Evolutionary conservation across 2,888 invertebrate species (phyloP).

Genomic region (Callinectes sapidus): DNA sequence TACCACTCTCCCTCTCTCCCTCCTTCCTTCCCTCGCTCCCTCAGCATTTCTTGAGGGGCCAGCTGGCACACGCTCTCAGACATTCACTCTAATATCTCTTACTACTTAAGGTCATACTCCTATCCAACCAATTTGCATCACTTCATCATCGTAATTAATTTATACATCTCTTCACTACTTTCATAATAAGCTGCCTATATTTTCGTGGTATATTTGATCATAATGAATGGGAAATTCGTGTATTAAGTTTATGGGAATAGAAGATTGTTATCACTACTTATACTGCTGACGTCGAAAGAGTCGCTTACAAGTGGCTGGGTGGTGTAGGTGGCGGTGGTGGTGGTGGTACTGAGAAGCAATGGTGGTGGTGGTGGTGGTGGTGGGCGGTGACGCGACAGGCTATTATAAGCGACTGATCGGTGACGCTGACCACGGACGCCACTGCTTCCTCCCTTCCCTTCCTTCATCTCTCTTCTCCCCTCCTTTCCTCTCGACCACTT

Average conservation of each 20-base stretch:
- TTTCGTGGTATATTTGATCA: no score
- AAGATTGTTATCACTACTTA: background rate
- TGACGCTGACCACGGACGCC: conserved; percentile 28
- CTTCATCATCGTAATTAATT: no score
- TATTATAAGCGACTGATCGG: conserved; percentile 19
- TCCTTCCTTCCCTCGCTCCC: background rate
- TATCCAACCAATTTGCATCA: no score
- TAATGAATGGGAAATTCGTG: background rate
- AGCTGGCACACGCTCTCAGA: background rate
- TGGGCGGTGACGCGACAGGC: background rate
- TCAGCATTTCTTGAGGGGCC: background rate
- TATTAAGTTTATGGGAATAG: background rate
- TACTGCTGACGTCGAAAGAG: background rate
- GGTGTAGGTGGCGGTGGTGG: background rate
- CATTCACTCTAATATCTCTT: background rate
- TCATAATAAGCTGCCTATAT: no score
- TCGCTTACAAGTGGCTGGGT: background rate
- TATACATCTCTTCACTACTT: no score
- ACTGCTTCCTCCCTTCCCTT: conserved; percentile 2
- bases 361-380: background rate
- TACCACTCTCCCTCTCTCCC: background rate
- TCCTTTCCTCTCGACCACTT: conserved; percentile 19
- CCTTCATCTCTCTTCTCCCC: background rate
- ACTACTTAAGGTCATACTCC: no score
- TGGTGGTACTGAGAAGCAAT: background rate